A percentile compares a stretch with the other conserved stretches of the same genome.
phyloP scores from a whole-genome alignment of 2,113 vertebrate species.

The Pomatorhinus ruficollis region DNA sequence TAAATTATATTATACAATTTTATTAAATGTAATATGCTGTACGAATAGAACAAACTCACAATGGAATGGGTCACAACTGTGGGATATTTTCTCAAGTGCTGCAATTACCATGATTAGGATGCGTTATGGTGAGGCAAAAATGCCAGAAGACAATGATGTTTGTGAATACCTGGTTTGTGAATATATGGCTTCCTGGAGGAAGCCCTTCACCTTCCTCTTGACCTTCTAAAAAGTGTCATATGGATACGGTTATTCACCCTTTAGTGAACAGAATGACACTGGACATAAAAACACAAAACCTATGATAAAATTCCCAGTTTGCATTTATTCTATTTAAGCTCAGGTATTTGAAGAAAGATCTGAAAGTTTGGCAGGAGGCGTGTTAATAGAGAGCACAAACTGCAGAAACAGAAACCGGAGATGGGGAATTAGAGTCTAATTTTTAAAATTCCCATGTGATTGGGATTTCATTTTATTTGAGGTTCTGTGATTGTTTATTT shows the following conservation, averaged over 20 bases:
- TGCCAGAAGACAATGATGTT: background rate
- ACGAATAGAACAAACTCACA: background rate
- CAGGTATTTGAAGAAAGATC: background rate
- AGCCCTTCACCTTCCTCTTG: background rate
- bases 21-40: background rate
- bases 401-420: background rate
- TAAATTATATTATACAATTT: background rate
- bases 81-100: constrained; percentile 6
- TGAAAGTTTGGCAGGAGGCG: background rate
- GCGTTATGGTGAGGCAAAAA: background rate
- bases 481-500: background rate
- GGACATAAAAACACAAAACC: background rate
- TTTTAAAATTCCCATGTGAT: background rate
- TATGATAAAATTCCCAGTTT: background rate
- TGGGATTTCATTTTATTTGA: background rate
- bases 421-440: background rate
- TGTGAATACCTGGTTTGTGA: background rate
- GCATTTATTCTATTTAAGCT: background rate
- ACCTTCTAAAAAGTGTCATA: background rate
- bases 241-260: background rate
- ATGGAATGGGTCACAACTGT: background rate
- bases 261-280: background rate
- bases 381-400: background rate
- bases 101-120: background rate
- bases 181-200: background rate